Base-by-base conservation (phyloP, 1,140 invertebrate genomes). In the Lamellibrachia luymesi region DNA sequence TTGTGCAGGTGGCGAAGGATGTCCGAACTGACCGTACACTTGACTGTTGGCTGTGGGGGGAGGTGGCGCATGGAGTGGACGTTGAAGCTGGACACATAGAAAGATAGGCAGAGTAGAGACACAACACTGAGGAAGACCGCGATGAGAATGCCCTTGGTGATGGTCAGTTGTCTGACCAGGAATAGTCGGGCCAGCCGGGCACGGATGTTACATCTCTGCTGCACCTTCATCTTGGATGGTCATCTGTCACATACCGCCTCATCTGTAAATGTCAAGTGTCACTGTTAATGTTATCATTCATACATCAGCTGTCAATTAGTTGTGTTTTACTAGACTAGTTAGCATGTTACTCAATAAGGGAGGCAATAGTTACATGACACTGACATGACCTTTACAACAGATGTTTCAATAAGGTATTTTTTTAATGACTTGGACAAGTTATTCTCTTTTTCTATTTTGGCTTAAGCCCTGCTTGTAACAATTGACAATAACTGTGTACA, bases 31-130 rank as follows among this genome's bases (percentile, higher is more conserved):
- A 93, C 80, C 27, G 90, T 90, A 52, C 94, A 94, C 56, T 94
- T 92, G 13, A 94, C 92, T 27, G 51, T 91, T 6, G 94, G 94
- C 50, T 93, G 80, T 38, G 94, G 94, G 90, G 94, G 93, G 38
- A 27, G 92, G 56, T 91, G 92, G 2, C 22, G 56, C 13, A 91
- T 17, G 13, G 80, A 91, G 51, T 93, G 90, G 4, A 91, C 27
- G 17, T 51, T 52, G 50, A 38, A 51, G 50, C 51, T 94, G 27
- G 94, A 93, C n/a, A 93, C 50, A 51, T 94, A 93, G 90, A 94
- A 94, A 8, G 94, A 92, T 0, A 94, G 90, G 92, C 93, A 90
- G 8, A 94, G 93, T 38, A 95, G 93, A 0, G 93, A 93, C 2
- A 93, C 4, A 91, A 94, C 52, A 92, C 92, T 93, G n/a, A 94